Conservation (phyloP, 1,140 invertebrate genomes). For the Fopius arisanus region DNA sequence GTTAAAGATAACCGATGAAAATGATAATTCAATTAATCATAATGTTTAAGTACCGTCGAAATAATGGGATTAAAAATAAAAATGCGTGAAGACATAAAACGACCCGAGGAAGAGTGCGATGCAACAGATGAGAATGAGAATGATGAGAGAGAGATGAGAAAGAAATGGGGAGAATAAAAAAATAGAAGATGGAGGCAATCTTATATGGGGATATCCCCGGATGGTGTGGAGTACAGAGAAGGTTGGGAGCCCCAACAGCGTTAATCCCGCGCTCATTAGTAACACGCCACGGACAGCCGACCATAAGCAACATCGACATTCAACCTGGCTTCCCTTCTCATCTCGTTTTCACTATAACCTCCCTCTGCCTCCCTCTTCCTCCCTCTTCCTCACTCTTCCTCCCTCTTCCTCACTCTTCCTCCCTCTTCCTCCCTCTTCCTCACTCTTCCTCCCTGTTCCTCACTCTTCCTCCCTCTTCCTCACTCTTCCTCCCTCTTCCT, state of each 20-base stretch:
- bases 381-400: neutral
- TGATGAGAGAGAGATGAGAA: conserved; percentile 8
- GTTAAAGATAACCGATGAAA: neutral
- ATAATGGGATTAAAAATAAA: conserved; percentile 22
- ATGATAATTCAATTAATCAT: neutral
- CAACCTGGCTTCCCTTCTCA: conserved; percentile 1
- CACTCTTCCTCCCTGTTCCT: neutral
- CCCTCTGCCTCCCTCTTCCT: neutral
- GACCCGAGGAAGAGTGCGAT: neutral
- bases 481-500: neutral
- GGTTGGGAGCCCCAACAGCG: conserved; percentile 18
- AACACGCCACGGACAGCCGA: conserved; percentile 40
- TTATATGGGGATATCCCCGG: neutral
- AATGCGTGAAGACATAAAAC: neutral
- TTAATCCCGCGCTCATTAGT: conserved; percentile 48
- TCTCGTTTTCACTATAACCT: neutral
- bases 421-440: neutral
- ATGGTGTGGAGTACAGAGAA: conserved; percentile 2
- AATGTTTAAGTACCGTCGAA: neutral
- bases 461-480: neutral
- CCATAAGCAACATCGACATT: conserved; percentile 38
- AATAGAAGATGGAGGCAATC: no score
- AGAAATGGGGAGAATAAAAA: conserved; percentile 1
- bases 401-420: neutral
- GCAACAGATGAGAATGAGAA: neutral